Base-by-base conservation (phyloP, 2,797 vertebrate species). In the Sphaeramia orbicularis region DNA sequence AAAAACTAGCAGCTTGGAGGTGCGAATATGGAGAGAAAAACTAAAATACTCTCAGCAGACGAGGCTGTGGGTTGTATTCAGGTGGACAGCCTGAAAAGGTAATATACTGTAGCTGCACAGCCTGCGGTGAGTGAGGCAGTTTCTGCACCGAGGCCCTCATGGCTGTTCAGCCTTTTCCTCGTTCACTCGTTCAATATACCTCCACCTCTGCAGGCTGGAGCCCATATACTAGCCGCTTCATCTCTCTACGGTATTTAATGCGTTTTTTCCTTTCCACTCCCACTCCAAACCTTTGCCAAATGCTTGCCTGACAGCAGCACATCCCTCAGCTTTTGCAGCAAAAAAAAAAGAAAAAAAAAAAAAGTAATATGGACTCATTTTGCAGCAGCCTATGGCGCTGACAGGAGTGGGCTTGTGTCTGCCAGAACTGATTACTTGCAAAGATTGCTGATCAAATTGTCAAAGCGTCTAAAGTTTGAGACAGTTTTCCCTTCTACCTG, bases 371-470 rank as follows among this genome's bases (percentile, higher is more conserved):
- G 72, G 76, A 65, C 85, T 90, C 84, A 78, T 84, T 86, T 78
- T 18, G 77, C 82, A 44, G 68, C 65, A 53, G 76, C 81, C 80
- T 3, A 16, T 64, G 64, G 80, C 78, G 12, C 73, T 61, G 84
- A 86, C 81, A 70, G 76, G 68, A 77, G 72, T 56, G 54, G 59
- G 77, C 76, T 52, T 52, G 77, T 73, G 78, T 88, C 86, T 79
- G 84, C 81, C 76, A 81, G 64, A 58, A 67, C 70, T 80, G 81
- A 89, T 90, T 89, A 86, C 78, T 57, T 10, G 65, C 18, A 7
- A 52, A 70, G 81, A 86, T 85, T 55, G 83, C 84, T 84, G 78
- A 90, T 89, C 84, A 85, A 85, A 87, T 81, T 84, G 80, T 81
- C 74, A 85, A 77, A 87, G 62, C 67, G 48, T 49, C 75, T 14